phyloP scores from a whole-genome alignment of 2,888 invertebrate species.

The Steinernema carpocapsae region DNA sequence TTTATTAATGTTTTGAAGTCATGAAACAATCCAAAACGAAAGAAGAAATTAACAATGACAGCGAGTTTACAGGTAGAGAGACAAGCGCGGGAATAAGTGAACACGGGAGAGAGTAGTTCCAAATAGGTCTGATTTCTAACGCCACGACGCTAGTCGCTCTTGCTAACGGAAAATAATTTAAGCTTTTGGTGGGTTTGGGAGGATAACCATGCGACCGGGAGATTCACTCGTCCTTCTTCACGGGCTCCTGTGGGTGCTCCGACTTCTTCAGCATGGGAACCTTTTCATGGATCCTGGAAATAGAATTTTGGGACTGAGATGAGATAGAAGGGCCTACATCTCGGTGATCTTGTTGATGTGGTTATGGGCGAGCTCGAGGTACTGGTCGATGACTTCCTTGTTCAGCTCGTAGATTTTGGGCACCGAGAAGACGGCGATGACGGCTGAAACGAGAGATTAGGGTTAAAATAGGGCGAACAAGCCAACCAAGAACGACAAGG shows the following conservation, averaged over 20 bases:
- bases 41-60: constrained; percentile 27
- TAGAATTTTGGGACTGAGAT: not conserved
- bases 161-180: constrained; percentile 31
- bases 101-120: not conserved
- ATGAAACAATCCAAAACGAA: not conserved
- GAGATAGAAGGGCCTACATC: constrained; percentile 47
- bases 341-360: constrained; percentile 64
- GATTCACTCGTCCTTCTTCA: constrained; percentile 40
- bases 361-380: constrained; percentile 59
- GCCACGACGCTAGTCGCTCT: constrained; percentile 18
- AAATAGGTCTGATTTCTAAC: constrained; percentile 10
- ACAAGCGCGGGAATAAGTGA: constrained; percentile 32
- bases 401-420: constrained; percentile 68
- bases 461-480: too few species aligned
- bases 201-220: constrained; percentile 14
- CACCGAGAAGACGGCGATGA: constrained; percentile 63
- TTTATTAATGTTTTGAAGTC: too few species aligned
- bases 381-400: constrained; percentile 67
- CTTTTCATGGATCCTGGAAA: constrained; percentile 63
- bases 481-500: constrained; percentile 88
- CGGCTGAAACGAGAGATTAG: constrained; percentile 46
- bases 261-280: constrained; percentile 64
- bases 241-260: constrained; percentile 41
- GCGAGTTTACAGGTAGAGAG: constrained; percentile 32
- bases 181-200: constrained; percentile 6